Evolutionary conservation across 2,797 vertebrate genomes (phyloP).

Genomic region (Falco novaeseelandiae): DNA sequence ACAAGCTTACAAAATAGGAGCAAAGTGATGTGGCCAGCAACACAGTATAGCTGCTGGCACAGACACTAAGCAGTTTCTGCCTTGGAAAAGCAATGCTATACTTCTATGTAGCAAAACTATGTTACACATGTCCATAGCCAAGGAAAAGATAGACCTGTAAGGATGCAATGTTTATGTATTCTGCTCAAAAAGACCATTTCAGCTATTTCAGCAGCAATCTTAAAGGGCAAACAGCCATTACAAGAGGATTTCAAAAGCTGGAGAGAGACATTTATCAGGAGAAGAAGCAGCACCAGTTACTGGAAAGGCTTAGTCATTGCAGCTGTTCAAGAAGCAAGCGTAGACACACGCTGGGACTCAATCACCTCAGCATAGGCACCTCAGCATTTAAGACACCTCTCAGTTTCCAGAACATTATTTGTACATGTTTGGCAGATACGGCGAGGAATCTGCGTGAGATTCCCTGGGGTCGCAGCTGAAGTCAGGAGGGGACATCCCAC

Average conservation of each 20-base stretch:
- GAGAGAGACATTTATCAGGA: not conserved
- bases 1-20: not conserved
- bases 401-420: not conserved
- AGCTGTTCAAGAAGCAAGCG: not conserved
- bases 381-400: not conserved
- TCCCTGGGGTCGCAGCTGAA: not conserved
- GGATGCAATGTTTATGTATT: not conserved
- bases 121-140: not conserved
- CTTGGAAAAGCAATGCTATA: not conserved
- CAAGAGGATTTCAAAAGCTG: not conserved
- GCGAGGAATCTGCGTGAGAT: not conserved
- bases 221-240: not conserved
- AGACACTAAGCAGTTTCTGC: not conserved
- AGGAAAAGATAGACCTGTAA: not conserved
- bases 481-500: not conserved
- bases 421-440: not conserved
- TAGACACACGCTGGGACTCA: not conserved
- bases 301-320: not conserved
- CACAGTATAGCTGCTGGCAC: not conserved
- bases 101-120: not conserved
- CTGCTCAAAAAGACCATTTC: not conserved
- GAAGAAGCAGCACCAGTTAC: not conserved
- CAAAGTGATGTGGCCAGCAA: not conserved
- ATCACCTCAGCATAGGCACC: not conserved
- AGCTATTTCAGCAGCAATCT: not conserved